These are phyloP conservation scores for Onthophagus taurus DNA, from an alignment of 1,140 invertebrate species.

Conservation along the genomic window DNA sequence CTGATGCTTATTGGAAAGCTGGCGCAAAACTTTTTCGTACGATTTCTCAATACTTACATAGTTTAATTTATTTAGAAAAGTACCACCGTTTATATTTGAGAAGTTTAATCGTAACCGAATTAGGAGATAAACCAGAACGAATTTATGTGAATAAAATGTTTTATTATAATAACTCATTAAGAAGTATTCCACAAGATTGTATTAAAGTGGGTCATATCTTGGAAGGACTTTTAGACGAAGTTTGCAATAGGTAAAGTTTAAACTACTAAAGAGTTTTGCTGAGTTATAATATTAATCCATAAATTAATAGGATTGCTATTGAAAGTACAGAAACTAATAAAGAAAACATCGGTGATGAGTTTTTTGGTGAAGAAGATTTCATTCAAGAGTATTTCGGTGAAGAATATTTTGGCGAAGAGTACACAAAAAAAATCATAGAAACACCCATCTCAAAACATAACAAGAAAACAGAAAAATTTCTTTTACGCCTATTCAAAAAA, in stretches of 20 bases:
- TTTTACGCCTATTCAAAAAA: background rate
- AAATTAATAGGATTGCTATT: background rate
- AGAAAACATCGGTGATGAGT: too few relatives aligned
- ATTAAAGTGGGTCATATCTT: background rate
- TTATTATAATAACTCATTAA: conserved; percentile 6
- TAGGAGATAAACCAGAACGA: conserved; percentile 1
- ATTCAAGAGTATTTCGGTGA: too few relatives aligned
- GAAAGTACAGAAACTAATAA: background rate
- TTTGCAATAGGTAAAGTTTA: conserved; percentile 1
- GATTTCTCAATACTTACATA: too few relatives aligned
- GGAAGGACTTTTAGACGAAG: conserved; percentile 7
- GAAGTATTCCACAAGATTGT: conserved; percentile 3
- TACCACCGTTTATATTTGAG: too few relatives aligned
- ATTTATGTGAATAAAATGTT: conserved; percentile 5
- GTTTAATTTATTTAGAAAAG: too few relatives aligned
- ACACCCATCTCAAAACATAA: background rate
- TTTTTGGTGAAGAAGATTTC: too few relatives aligned
- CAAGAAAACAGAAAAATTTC: conserved; percentile 1
- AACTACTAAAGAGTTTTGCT: too few relatives aligned
- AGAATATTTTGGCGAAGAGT: too few relatives aligned
- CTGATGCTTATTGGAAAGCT: too few relatives aligned
- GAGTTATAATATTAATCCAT: too few relatives aligned
- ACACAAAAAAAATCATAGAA: background rate
- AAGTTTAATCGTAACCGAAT: background rate
- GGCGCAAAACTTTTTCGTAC: too few relatives aligned